Evolutionary conservation across 2,888 invertebrate genomes (phyloP), one percentile per base, ranked within the genome.

Genomic region (Azorinus chamasolen): DNA sequence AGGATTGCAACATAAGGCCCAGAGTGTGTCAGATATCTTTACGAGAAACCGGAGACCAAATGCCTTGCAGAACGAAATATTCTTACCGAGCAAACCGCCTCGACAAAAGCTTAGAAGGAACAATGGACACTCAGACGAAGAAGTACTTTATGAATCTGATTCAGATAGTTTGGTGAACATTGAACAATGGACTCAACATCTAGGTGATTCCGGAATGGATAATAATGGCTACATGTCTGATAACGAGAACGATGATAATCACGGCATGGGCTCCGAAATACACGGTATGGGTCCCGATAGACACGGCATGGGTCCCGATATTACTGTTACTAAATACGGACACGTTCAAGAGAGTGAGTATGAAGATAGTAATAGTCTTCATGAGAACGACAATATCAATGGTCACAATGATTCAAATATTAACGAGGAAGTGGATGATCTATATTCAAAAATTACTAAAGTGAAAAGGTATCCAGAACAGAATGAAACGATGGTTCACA

Each of bases 21-120:
- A 51, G 25, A 66, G 77, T 45, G 50, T 73, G 1, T 18, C 57
- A 2, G 73, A 80, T 39, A 45, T 80, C 2, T 80, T 80, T 27
- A 50, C 73, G 1, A 37, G 27, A 16, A 69, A 53, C 20, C 68
- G 57, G 63, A 46, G 50, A 27, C 62, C 69, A 10, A 76, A 76
- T 45, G 71, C 76, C n/a, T 46, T 84, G 16, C 83, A 82, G 48
- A 70, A 71, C 16, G 83, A 86, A 45, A 84, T 86, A 37, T 86
- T 84, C 48, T 80, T 86, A 6, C 85, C 85, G 10, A 32, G 32
- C 10, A 32, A 32, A 10, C 32, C 32, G 10, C 32, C 32, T 4
- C 32, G 32, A 32, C 32, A 32, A 32, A 32, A 32, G 32, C 32
- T 32, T 10, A 32, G 10, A 10, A 32, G 10, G 32, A 32, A 32